Base-by-base conservation (phyloP, 1,140 invertebrate genomes). In the Heliconius hermathena region DNA sequence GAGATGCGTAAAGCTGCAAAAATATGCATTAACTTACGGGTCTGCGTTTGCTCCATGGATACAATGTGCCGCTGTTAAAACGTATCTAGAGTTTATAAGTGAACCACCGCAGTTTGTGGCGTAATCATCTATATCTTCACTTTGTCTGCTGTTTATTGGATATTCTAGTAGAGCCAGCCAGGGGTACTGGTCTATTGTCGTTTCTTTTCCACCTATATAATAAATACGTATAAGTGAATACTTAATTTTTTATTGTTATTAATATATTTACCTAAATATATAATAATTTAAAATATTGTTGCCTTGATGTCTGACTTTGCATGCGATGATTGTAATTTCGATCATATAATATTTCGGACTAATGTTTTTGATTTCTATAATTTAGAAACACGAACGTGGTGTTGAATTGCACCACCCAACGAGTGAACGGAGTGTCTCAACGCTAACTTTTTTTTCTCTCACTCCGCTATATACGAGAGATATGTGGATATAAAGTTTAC, bases 21-120 rank as follows among this genome's bases (percentile, higher is more conserved):
- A 66, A 9, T 9, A 75, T n/a, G 13, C 18, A 29, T 72, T 66
- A 22, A 84, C 82, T 84, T 60, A 86, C 85, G 85, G 85, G 57
- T n/a, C 18, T 33, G 82, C 82, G 13, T 79, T 66, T 9, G 33
- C 5, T 18, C 78, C 66, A 3, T 73, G 33, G 6, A 84, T 57
- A 49, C 86, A 87, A 57, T 87, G 86, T 1, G 83, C 86, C 16
- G 86, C 86, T 22, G 86, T 87, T 29, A 87, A 13, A 1, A 87
- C 80, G 38, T 80, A 82, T 54, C n/a, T 84, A 3, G 73, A 57
- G 18, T 72, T 79, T 8, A 87, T 85, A 2, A 87, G 76, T 70
- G 83, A 85, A 0, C 86, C 86, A 0, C 86, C 84, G 29, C 86
- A 87, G 8, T 66, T 66, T 66, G 60, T 29, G 22, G 60, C 9